These are phyloP conservation scores for Vanessa tameamea DNA, from an alignment of 1,140 invertebrate species.

Conservation along the genomic window DNA sequence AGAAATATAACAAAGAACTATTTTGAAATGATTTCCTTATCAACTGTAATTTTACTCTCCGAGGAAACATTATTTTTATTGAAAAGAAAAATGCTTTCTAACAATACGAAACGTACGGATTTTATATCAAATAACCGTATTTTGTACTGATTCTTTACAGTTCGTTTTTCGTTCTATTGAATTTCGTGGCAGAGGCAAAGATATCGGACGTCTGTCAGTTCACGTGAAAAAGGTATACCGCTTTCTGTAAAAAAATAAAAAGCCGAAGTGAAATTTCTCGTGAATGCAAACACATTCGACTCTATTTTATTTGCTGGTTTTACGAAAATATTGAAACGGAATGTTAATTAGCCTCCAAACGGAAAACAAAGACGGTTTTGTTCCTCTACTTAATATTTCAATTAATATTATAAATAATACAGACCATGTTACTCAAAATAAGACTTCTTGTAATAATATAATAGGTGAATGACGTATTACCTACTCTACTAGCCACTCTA, in stretches of 20 bases:
- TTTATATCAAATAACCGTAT: constrained; percentile 6
- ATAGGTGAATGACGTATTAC: too few relatives aligned
- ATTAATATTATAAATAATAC: too few relatives aligned
- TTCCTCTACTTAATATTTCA: too few relatives aligned
- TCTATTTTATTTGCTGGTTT: neutral
- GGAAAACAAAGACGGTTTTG: too few relatives aligned
- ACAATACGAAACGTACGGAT: neutral
- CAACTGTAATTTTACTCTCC: neutral
- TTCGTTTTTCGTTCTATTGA: constrained; percentile 25
- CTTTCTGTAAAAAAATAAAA: constrained; percentile 3
- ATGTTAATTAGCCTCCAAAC: too few relatives aligned
- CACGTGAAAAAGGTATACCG: constrained; percentile 22
- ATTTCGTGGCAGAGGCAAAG: constrained; percentile 21
- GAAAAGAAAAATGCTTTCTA: neutral
- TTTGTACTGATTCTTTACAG: constrained; percentile 11
- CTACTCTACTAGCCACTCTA: too few relatives aligned
- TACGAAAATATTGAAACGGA: neutral
- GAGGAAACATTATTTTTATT: constrained; percentile 4
- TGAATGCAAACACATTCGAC: neutral
- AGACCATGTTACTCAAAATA: too few relatives aligned
- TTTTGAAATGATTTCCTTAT: too few relatives aligned
- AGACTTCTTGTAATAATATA: too few relatives aligned
- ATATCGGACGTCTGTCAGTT: constrained; percentile 30
- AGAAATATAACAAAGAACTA: too few relatives aligned
- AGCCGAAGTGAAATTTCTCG: neutral